A percentile compares a stretch with the other conserved stretches of the same genome.
These are phyloP conservation scores for Araneus ventricosus DNA, from an alignment of 1,140 invertebrate genomes.

Conservation along the genomic window DNA sequence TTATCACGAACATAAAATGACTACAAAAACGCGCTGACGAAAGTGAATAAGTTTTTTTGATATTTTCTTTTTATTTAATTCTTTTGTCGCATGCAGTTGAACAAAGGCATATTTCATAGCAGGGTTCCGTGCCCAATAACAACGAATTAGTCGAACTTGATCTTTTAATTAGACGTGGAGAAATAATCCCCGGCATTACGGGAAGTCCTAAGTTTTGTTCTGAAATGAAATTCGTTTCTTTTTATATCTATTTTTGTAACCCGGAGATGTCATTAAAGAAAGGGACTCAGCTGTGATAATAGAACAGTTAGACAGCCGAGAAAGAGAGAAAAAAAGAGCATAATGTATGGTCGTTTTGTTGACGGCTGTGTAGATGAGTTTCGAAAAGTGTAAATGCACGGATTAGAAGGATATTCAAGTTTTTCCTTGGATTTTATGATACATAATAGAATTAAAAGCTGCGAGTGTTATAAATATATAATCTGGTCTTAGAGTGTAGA, in stretches of 20 bases:
- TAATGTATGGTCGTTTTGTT: neutral
- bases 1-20: no score
- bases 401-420: neutral
- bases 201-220: neutral
- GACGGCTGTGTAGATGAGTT: slow-evolving; percentile 4
- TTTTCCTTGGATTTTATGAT: slow-evolving; percentile 18
- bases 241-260: slow-evolving; percentile 11
- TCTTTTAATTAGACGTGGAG: neutral
- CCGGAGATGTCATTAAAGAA: slow-evolving; percentile 25
- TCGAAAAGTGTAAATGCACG: neutral
- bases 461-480: neutral
- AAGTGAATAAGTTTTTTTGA: neutral
- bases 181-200: neutral
- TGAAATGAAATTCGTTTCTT: slow-evolving; percentile 4
- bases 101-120: neutral
- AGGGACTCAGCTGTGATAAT: slow-evolving; percentile 23
- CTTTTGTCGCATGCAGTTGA: neutral
- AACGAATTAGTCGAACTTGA: neutral
- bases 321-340: neutral
- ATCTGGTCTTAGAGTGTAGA: neutral
- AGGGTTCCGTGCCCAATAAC: neutral
- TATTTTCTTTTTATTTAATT: neutral
- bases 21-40: neutral
- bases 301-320: neutral
- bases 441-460: neutral